Percentiles rank a stretch among this genome's conserved stretches.
phyloP scores from a whole-genome alignment of 2,888 invertebrate genomes.

The Thymelicus acteon region DNA sequence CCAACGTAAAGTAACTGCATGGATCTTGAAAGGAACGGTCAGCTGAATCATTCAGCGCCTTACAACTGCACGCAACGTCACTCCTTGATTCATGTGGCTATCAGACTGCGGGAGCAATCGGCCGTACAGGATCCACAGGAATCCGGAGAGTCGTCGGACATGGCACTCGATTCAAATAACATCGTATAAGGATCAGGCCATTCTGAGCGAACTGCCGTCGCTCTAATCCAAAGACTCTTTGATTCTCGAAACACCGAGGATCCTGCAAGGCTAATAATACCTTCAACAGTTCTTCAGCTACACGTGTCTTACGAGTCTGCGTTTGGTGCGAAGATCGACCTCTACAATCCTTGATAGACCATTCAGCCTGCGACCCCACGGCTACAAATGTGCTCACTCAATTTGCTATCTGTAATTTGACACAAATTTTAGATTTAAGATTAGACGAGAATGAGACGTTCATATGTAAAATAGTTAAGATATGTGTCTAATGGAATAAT shows the following conservation, averaged over 20 bases:
- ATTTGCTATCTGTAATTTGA: conserved; percentile 5
- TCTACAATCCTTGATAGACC: conserved; percentile 2
- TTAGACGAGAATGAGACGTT: conserved; percentile 32
- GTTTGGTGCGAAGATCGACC: not conserved
- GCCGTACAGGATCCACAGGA: not conserved
- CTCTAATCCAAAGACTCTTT: not conserved
- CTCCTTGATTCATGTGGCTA: conserved; percentile 1
- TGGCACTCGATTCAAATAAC: conserved; percentile 3
- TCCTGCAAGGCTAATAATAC: conserved; percentile 24
- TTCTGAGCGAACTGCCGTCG: conserved; percentile 3
- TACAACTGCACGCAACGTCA: not conserved
- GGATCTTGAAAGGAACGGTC: not conserved
- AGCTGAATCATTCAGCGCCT: not conserved
- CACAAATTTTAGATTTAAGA: conserved; percentile 16
- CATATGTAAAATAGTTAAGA: conserved; percentile 17
- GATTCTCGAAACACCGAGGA: not conserved
- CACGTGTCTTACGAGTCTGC: not conserved
- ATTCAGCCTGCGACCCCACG: not conserved
- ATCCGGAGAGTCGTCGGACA: not conserved
- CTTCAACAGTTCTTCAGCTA: conserved; percentile 10
- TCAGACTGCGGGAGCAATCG: not conserved
- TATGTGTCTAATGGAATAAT: conserved; percentile 27
- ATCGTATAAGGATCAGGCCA: not conserved
- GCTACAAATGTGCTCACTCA: conserved; percentile 16
- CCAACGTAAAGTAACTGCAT: conserved; percentile 15